Conservation (phyloP, 2,113 vertebrate genomes). For the Zootoca vivipara region DNA sequence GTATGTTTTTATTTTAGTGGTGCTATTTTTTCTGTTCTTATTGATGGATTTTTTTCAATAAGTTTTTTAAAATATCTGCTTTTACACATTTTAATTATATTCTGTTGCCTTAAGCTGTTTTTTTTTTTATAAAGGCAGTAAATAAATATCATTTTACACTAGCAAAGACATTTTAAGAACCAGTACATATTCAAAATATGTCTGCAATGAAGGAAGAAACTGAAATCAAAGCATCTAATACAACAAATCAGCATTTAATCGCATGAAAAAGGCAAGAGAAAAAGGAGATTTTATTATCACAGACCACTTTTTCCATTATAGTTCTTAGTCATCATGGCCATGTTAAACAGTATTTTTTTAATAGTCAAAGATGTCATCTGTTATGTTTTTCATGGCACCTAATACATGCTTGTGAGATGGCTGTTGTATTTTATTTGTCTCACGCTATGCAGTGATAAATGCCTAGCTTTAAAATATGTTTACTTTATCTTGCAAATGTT, state of each 20-base stretch:
- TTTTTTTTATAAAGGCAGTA: not conserved
- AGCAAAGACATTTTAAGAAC: conserved; percentile 4
- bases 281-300: conserved; percentile 51
- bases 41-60: not conserved
- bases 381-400: conserved; percentile 62
- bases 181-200: conserved; percentile 17
- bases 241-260: conserved; percentile 34
- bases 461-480: conserved; percentile 60
- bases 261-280: conserved; percentile 44
- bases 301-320: conserved; percentile 52
- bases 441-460: conserved; percentile 60
- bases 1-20: not conserved
- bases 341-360: conserved; percentile 60
- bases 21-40: conserved; percentile 1
- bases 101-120: not conserved
- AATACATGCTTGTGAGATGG: conserved; percentile 60
- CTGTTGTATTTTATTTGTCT: conserved; percentile 62
- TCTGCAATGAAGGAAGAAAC: conserved; percentile 41
- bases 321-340: conserved; percentile 30
- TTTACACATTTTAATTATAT: not conserved
- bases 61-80: not conserved
- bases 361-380: conserved; percentile 63
- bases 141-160: not conserved
- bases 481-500: conserved; percentile 58
- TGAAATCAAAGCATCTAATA: conserved; percentile 47